A percentile compares a stretch with the other conserved stretches of the same genome.
phyloP scores from a whole-genome alignment of 2,797 vertebrate genomes.

The Eupleurogrammus muticus region DNA sequence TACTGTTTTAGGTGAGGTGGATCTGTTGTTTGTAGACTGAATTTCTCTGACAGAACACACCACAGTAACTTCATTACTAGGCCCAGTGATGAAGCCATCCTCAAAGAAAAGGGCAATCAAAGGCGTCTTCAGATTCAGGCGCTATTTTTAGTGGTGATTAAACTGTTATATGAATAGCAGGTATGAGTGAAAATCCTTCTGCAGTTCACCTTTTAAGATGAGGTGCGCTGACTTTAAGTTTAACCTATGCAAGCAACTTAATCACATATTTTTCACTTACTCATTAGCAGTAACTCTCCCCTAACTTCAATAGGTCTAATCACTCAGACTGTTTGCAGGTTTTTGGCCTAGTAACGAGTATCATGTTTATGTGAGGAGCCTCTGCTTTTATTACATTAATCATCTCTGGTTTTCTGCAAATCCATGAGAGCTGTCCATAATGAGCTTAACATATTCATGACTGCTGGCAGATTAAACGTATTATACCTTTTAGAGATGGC shows the following conservation, averaged over 20 bases:
- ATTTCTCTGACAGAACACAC: constrained; percentile 18
- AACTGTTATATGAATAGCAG: constrained; percentile 5
- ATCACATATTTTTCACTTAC: not conserved
- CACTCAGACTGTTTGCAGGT: constrained; percentile 24
- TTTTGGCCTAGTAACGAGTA: constrained; percentile 3
- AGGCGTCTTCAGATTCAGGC: constrained; percentile 2
- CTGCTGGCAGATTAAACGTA: constrained; percentile 45
- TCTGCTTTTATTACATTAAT: constrained; percentile 50
- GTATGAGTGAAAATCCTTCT: not conserved
- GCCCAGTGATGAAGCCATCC: constrained; percentile 16
- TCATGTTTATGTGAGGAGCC: constrained; percentile 27
- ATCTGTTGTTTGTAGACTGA: constrained; percentile 20
- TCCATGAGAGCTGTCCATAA: constrained; percentile 51
- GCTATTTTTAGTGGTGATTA: not conserved
- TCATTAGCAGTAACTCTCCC: not conserved
- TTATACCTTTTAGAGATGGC: constrained; percentile 34
- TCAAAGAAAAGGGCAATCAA: constrained; percentile 10
- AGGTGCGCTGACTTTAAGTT: not conserved
- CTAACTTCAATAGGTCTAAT: not conserved
- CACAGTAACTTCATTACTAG: constrained; percentile 28
- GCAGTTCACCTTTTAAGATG: not conserved
- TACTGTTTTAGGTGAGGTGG: constrained; percentile 15
- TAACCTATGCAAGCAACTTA: constrained; percentile 7
- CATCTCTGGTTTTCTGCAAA: constrained; percentile 49
- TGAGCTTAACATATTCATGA: constrained; percentile 72